Percentiles rank a stretch among this genome's conserved stretches.
These are phyloP conservation scores for Platysteira castanea DNA, from an alignment of 2,113 vertebrate genomes.

Conservation along the genomic window DNA sequence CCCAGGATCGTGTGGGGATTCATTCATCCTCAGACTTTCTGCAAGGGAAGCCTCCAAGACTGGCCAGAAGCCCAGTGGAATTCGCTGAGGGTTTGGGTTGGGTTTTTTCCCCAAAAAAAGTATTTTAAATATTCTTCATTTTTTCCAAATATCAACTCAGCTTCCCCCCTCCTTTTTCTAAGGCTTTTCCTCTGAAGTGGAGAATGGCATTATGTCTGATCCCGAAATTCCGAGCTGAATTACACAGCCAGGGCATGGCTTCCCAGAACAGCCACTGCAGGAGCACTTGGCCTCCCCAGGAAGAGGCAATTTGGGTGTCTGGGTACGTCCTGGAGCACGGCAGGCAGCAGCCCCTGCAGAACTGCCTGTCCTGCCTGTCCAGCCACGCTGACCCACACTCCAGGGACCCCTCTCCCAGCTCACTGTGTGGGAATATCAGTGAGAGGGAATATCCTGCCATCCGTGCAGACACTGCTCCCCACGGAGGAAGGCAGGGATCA, in stretches of 20 bases:
- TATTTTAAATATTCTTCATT: constrained; percentile 70
- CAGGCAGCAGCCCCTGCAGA: neutral
- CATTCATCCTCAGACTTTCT: constrained; percentile 46
- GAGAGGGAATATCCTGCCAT: neutral
- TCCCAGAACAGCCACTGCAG: constrained; percentile 67
- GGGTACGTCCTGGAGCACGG: neutral
- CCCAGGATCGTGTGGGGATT: neutral
- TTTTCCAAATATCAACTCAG: constrained; percentile 73
- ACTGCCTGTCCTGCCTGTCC: neutral
- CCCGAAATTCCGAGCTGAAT: constrained; percentile 68
- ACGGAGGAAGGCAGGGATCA: neutral
- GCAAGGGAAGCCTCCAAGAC: constrained; percentile 39
- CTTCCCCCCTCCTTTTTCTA: neutral
- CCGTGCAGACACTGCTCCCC: neutral
- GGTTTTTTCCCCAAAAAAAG: neutral
- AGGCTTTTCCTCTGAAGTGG: constrained; percentile 57
- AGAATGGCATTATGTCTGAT: constrained; percentile 66
- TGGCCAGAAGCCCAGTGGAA: constrained; percentile 40
- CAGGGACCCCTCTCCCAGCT: neutral
- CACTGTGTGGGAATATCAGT: neutral
- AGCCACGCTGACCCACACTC: neutral
- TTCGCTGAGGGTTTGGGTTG: neutral
- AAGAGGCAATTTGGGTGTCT: constrained; percentile 41
- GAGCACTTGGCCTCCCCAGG: constrained; percentile 54
- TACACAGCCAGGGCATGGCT: constrained; percentile 37